Conservation (phyloP, 1,140 invertebrate genomes). For the Grapholita molesta region DNA sequence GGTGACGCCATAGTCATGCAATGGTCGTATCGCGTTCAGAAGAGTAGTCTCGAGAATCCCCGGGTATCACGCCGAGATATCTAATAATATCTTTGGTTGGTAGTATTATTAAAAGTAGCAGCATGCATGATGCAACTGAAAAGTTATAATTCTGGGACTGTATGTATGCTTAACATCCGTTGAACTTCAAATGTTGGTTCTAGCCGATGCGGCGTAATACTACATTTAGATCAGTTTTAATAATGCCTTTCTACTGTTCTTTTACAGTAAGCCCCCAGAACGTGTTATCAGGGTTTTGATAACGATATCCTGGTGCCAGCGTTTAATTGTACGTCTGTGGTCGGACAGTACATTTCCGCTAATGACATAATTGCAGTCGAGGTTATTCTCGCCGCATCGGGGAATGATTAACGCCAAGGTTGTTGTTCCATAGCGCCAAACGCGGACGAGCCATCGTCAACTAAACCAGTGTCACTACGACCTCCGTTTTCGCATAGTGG, state of each 20-base stretch:
- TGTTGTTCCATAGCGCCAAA: not conserved
- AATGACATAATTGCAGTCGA: constrained; percentile 12
- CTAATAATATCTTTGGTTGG: no score
- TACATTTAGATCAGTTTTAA: not conserved
- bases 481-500: not conserved
- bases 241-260: not conserved
- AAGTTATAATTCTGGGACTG: no score
- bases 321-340: not conserved
- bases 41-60: no score
- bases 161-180: no score
- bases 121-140: no score
- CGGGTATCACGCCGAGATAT: no score
- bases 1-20: no score
- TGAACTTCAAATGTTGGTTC: not conserved
- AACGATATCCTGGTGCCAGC: not conserved
- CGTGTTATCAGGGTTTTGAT: not conserved
- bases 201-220: not conserved
- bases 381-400: constrained; percentile 14
- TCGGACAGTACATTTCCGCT: constrained; percentile 4
- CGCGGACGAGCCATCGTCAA: not conserved
- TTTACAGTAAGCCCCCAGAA: not conserved
- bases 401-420: constrained; percentile 6
- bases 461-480: not conserved
- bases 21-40: no score
- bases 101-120: no score